These are phyloP conservation scores for Aphaenogaster floridana DNA, from an alignment of 1,140 invertebrate species.

Conservation along the genomic window DNA sequence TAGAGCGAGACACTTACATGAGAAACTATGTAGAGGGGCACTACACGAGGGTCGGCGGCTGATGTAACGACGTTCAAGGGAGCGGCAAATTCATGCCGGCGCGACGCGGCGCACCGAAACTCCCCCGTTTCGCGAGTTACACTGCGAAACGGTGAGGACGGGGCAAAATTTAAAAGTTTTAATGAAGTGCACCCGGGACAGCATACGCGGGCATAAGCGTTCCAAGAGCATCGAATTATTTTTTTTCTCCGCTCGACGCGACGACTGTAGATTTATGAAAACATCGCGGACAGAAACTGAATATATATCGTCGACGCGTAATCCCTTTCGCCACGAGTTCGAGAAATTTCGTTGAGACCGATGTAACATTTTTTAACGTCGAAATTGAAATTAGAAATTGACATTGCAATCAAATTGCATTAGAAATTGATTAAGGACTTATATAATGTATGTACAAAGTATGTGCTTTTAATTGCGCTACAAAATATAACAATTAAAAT, in stretches of 20 bases:
- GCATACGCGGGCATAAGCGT: conserved; percentile 43
- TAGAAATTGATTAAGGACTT: not conserved
- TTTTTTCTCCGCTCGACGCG: conserved; percentile 3
- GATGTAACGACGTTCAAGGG: conserved; percentile 74
- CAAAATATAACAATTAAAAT: not conserved
- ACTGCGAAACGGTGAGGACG: conserved; percentile 56
- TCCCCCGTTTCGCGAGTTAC: conserved; percentile 62
- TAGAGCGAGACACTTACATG: conserved; percentile 40
- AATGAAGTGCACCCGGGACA: conserved; percentile 68
- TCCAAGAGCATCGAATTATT: conserved; percentile 46
- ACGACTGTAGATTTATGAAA: conserved; percentile 45
- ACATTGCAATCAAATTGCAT: too few relatives aligned
- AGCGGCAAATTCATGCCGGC: conserved; percentile 71
- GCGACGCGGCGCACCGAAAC: conserved; percentile 58
- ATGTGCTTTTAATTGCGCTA: not conserved
- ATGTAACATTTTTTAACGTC: not conserved
- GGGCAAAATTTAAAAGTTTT: conserved; percentile 75
- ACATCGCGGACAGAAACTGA: not conserved
- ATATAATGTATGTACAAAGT: not conserved
- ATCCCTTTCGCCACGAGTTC: not conserved
- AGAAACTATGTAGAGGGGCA: conserved; percentile 36
- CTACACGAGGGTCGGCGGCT: conserved; percentile 18
- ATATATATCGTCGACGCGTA: not conserved
- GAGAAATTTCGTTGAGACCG: not conserved
- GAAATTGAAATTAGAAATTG: not conserved